Base-by-base conservation (phyloP, 2,888 invertebrate genomes). In the Caenorhabditis angaria region DNA sequence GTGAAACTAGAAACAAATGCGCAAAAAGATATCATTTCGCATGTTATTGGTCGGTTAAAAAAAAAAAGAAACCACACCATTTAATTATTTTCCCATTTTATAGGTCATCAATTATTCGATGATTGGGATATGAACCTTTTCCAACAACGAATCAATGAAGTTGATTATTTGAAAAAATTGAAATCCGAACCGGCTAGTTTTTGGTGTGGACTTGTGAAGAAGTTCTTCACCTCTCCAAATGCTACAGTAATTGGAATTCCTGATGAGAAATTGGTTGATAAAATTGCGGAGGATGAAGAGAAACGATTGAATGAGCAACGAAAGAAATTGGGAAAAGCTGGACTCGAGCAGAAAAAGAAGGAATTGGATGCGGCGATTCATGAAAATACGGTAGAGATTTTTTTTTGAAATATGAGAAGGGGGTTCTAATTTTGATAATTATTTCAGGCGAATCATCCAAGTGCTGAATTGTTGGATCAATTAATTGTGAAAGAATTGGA, bases 31-130 rank as follows among this genome's bases (percentile, higher is more conserved):
- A 89, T 94, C 59, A 93, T 94, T 0, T 92, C 92, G 86, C 91
- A 92, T 82, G 90, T 93, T 61, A 93, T 94, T 77, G 93, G n/a
- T n/a, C n/a, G n/a, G n/a, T n/a, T 92, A 0, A n/a, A n/a, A n/a
- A n/a, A n/a, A n/a, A n/a, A n/a, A n/a, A n/a, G n/a, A n/a, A n/a
- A n/a, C n/a, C n/a, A n/a, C n/a, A n/a, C n/a, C n/a, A n/a, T n/a
- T n/a, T n/a, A n/a, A n/a, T n/a, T n/a, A n/a, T n/a, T n/a, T n/a
- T n/a, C n/a, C n/a, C n/a, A n/a, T n/a, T n/a, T n/a, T n/a, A n/a
- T n/a, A n/a, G n/a, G 54, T 14, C 94, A 95, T 87, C 92, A 93
- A 85, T 89, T 95, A 29, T 94, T 94, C 88, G 94, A 94, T 18
- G 91, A 91, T 28, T 70, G 68, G 10, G 70, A 77, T 53, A 73